Evolutionary conservation across 2,888 invertebrate genomes (phyloP), one percentile per base, ranked within the genome.

Genomic region (Epinotia bilunana): DNA sequence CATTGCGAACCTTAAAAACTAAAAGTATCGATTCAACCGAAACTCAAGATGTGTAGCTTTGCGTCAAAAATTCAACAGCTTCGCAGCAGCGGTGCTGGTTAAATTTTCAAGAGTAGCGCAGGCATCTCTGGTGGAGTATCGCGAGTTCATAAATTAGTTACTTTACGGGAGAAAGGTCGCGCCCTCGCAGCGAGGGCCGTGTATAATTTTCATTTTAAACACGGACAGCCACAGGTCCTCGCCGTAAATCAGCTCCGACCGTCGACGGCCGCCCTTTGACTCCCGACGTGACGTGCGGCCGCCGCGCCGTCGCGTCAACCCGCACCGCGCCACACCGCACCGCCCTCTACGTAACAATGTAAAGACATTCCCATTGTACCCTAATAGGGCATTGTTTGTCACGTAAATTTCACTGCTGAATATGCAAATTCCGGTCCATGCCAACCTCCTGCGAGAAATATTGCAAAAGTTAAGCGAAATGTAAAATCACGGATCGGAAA

Each of bases 301-400:
- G 78, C 79, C 80, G 77, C 76, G 61, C 76, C 78, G 77, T 76
- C 78, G 76, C 78, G 79, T 79, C 43, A 58, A 61, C 79, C 77
- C 77, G 76, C 80, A 78, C 78, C 79, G 77, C 73, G 63, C 81
- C 81, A 80, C 81, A 76, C 80, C 81, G 76, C 79, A 53, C 78
- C 79, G 69, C 79, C 77, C 84, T 78, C 84, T 87, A 58, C 18
- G 88, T 87, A 89, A 91, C 91, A 91, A 90, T 90, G 90, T 91
- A 91, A 92, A 91, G 91, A 92, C 90, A 92, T 91, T 91, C 88
- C 89, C 89, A 92, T 91, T 91, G 91, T 91, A 88, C 88, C 88
- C 87, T 91, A 91, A 91, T 91, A 90, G 90, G 87, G 88, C 89
- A 92, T 91, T 91, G 92, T 91, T 92, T 93, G 91, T 91, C 90